Conservation (phyloP, 2,113 vertebrate species). For the Labeo rohita region DNA sequence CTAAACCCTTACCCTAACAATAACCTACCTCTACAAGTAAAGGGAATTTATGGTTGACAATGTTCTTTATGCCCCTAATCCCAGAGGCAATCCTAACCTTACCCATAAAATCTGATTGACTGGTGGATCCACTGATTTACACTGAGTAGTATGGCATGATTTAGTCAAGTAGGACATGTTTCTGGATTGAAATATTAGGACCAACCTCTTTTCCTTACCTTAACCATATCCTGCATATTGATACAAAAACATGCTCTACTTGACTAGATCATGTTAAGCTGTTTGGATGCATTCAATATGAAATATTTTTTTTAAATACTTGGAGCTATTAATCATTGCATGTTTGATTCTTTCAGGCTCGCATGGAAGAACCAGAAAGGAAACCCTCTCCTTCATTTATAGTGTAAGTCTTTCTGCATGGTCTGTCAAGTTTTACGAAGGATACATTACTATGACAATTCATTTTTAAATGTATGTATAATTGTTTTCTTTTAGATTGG, state of each 20-base stretch:
- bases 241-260: neutral
- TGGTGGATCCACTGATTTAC: neutral
- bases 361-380: conserved; percentile 52
- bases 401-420: conserved; percentile 69
- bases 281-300: neutral
- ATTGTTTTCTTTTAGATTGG: conserved; percentile 71
- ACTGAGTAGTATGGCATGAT: neutral
- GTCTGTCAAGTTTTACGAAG: neutral
- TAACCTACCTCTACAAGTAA: too few relatives aligned
- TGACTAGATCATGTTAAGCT: neutral
- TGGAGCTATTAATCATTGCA: neutral
- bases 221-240: neutral
- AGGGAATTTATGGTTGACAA: too few relatives aligned
- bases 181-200: neutral
- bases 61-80: neutral
- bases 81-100: neutral
- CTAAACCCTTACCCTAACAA: neutral
- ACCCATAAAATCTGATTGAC: neutral
- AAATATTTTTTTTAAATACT: neutral
- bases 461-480: neutral
- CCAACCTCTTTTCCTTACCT: neutral
- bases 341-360: conserved; percentile 65
- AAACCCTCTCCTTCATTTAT: conserved; percentile 68
- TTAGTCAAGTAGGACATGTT: neutral
- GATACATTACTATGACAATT: neutral